Percentiles rank a stretch among this genome's conserved stretches.
phyloP scores from a whole-genome alignment of 2,888 invertebrate species.

The Drosophila subquinaria region DNA sequence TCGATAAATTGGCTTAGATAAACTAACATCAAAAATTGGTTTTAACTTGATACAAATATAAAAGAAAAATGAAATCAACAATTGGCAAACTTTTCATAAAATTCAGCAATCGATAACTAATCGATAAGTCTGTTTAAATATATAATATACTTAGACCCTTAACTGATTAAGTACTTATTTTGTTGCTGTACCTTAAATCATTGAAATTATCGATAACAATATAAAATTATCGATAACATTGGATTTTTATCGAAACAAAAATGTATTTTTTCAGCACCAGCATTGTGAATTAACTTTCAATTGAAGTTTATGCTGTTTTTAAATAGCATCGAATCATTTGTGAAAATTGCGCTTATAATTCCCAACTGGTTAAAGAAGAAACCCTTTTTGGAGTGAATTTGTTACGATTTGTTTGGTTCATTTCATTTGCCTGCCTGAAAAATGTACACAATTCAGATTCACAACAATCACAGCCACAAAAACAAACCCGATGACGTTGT shows the following conservation, averaged over 20 bases:
- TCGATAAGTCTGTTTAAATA: no score
- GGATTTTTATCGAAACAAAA: background rate
- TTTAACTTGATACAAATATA: no score
- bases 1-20: no score
- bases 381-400: background rate
- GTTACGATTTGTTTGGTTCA: slow-evolving; percentile 9
- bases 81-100: no score
- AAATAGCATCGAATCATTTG: background rate
- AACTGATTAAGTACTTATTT: no score
- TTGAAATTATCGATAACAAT: no score
- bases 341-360: background rate
- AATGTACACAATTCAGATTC: slow-evolving; percentile 12
- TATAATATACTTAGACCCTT: no score
- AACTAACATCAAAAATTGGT: no score
- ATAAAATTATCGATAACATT: background rate
- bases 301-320: background rate
- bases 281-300: background rate
- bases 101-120: no score
- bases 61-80: no score
- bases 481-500: slow-evolving; percentile 4
- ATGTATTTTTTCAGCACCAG: no score
- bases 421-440: slow-evolving; percentile 25
- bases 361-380: background rate
- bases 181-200: no score
- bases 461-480: slow-evolving; percentile 15